Base-by-base conservation (phyloP, 2,888 invertebrate genomes). In the Leptarthrus brevirostris region DNA sequence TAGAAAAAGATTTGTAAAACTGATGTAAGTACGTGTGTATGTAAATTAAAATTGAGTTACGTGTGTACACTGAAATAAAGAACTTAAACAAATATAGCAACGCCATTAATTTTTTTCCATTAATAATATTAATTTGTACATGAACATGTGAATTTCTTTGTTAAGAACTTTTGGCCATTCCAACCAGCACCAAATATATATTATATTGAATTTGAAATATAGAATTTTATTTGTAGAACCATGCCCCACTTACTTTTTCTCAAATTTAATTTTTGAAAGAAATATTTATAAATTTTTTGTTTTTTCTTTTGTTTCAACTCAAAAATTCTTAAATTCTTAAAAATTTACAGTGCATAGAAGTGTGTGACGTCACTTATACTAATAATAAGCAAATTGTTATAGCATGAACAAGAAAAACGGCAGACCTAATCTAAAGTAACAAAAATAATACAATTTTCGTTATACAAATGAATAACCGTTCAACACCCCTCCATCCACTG, bases 401-500 rank as follows among this genome's bases (percentile, higher is more conserved):
- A 52, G 49, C 49, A 49, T 66, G 10, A 30, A 52, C 12, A 40
- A 40, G 40, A 12, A 52, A 69, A 69, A 49, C 52, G 52, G 34
- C 18, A 69, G 20, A 69, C 8, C 22, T 52, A 34, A 34, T 52
- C 30, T 66, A 24, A 47, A 69, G 52, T 69, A 24, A 40, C 34
- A 26, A 69, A 30, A 69, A 22, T 30, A 52, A 52, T 6, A 20
- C 16, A 30, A 52, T 30, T 69, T 22, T 52, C 34, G 16, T 52
- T 24, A 52, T 47, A 61, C 22, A 61, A 49, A 52, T 47, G 56
- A 72, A 47, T 16, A 64, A 74, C 70, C 54, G 72, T 61, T 66
- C 74, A 56, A 69, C 74, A 69, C 58, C 52, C 58, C 56, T 58
- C 72, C 72, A 72, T 58, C 69, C 69, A 69, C 69, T 69, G 69